These are phyloP conservation scores for Anguilla obscura DNA, from an alignment of 2,797 vertebrate species.

Conservation along the genomic window DNA sequence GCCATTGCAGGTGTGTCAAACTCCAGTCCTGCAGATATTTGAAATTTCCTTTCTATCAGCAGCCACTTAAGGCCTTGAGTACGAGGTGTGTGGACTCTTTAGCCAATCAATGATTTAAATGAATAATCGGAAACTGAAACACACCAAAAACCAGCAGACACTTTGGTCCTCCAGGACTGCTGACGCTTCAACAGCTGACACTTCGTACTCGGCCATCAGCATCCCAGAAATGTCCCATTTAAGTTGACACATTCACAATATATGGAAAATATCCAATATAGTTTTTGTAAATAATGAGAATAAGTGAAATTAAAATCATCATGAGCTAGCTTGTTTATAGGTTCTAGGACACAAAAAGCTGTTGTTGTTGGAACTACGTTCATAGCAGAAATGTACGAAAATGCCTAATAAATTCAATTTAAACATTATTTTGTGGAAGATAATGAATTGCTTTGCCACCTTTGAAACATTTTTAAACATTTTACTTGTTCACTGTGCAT, in stretches of 20 bases:
- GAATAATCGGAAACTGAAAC: not conserved
- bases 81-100: not conserved
- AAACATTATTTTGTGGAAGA: not conserved
- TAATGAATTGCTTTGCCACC: not conserved
- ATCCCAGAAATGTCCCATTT: not conserved
- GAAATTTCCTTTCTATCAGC: not conserved
- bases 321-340: not conserved
- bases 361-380: not conserved
- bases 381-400: not conserved
- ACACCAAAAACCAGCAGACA: not conserved
- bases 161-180: too few species aligned
- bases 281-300: not conserved
- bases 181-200: too few species aligned
- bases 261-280: not conserved
- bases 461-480: too few species aligned
- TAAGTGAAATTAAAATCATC: not conserved
- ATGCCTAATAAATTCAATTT: not conserved
- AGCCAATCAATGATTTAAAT: not conserved
- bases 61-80: not conserved
- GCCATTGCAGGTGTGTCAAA: not conserved
- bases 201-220: too few species aligned
- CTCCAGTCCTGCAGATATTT: not conserved
- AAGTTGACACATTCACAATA: not conserved
- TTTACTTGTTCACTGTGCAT: too few species aligned
- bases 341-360: not conserved